Base-by-base conservation (phyloP, 2,113 vertebrate species). In the Xiphophorus hellerii region DNA sequence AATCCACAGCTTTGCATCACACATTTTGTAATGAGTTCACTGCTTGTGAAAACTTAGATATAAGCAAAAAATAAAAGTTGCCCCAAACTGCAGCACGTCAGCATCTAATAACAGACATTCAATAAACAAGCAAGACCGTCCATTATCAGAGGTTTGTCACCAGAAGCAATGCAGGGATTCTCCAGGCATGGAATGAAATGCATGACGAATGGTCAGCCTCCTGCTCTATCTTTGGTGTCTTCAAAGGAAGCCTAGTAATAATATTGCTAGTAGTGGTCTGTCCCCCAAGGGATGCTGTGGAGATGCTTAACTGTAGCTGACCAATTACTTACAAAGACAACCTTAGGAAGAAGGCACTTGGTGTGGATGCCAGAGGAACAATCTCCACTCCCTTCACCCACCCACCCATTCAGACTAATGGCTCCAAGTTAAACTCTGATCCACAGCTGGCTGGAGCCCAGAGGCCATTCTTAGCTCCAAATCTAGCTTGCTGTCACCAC, bases 161-260 rank as follows among this genome's bases (percentile, higher is more conserved):
- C 62, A 42, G 72, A 74, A 77, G 73, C 48, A n/a, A 48, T 35
- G 7, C 20, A 69, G 39, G 42, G 10, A 58, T 74, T 70, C 58
- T 69, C 28, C 66, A 67, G 42, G 62, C 74, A 35, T 29, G 0
- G 37, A 10, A 74, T 63, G 3, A 81, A 81, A 70, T 76, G 73
- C 66, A 20, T 80, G 80, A 79, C 54, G 1, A 88, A 82, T 84
- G 74, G 62, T 73, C 82, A 62, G 66, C 44, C 44, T 48, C 5
- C 44, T 17, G 44, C 69, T 81, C 39, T 3, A 58, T 82, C 69
- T 86, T 62, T 66, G 71, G 72, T 51, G 10, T 82, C 85, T 90
- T 90, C 87, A 90, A 87, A 90, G 79, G 73, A 67, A 82, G 60
- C 31, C 28, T 30, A 27, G 70, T 87, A 91, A 89, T 88, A 87